Conservation (phyloP, 35 echinoderm and acorn worm genomes). For the Ophiothrix spiculata region DNA sequence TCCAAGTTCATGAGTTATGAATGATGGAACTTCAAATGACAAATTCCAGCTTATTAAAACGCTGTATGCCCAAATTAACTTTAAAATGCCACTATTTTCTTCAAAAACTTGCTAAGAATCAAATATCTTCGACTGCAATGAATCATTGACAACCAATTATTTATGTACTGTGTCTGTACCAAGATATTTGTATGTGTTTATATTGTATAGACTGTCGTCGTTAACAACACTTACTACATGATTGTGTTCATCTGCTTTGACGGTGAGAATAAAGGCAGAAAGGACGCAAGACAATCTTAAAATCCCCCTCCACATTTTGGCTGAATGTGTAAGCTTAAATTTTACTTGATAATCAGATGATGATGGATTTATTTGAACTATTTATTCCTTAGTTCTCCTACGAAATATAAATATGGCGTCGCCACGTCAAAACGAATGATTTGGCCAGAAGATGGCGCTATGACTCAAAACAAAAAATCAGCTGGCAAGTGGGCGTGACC, state of each 20-base stretch:
- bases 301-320: slow-evolving; percentile 55
- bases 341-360: neutral
- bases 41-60: too few species aligned
- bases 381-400: neutral
- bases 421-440: slow-evolving; percentile 32
- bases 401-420: slow-evolving; percentile 17
- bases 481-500: neutral
- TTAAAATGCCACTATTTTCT: too few species aligned
- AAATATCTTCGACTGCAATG: too few species aligned
- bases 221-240: slow-evolving; percentile 65
- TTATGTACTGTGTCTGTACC: too few species aligned
- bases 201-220: too few species aligned
- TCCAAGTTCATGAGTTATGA: too few species aligned
- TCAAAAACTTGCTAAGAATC: too few species aligned
- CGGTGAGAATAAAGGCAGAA: slow-evolving; percentile 27
- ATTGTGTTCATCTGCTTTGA: slow-evolving; percentile 73
- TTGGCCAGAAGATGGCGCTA: neutral
- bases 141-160: too few species aligned
- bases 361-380: neutral
- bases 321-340: neutral
- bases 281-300: slow-evolving; percentile 49
- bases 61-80: too few species aligned
- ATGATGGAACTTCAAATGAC: too few species aligned
- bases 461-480: neutral
- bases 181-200: too few species aligned